These are phyloP conservation scores for Cyaniris semiargus DNA, from an alignment of 2,888 invertebrate genomes.

Conservation along the genomic window DNA sequence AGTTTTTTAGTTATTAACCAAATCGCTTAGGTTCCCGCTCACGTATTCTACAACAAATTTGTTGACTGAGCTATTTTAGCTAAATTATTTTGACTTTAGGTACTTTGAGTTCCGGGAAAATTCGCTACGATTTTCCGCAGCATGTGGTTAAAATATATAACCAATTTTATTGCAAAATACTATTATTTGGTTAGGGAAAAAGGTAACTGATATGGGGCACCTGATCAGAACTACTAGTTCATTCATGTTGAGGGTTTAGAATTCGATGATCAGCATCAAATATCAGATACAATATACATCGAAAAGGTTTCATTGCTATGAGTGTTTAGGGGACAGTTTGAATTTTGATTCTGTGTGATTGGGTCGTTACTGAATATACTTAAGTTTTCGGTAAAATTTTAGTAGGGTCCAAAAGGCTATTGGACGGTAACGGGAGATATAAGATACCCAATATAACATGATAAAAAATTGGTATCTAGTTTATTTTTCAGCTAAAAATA, in stretches of 20 bases:
- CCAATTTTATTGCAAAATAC: neutral
- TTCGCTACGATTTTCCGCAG: too few relatives aligned
- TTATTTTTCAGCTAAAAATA: neutral
- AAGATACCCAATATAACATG: neutral
- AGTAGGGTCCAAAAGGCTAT: neutral
- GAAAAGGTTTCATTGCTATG: neutral
- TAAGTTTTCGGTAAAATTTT: neutral
- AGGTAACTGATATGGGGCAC: neutral
- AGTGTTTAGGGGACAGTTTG: constrained; percentile 3
- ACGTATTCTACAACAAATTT: too few relatives aligned
- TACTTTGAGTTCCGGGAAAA: too few relatives aligned
- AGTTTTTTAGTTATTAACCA: too few relatives aligned
- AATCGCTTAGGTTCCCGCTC: too few relatives aligned
- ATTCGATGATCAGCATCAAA: neutral
- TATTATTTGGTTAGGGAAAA: neutral
- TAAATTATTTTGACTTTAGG: too few relatives aligned
- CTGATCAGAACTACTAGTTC: neutral
- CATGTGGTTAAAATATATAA: neutral
- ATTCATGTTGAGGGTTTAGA: neutral
- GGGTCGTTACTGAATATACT: neutral
- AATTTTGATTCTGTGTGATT: constrained; percentile 17
- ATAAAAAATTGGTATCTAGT: neutral
- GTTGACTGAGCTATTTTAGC: too few relatives aligned
- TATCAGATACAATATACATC: neutral
- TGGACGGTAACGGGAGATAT: neutral